Evolutionary conservation across 1,140 invertebrate genomes (phyloP), one percentile per base, ranked within the genome.

Genomic region (Drosophila repletoides): DNA sequence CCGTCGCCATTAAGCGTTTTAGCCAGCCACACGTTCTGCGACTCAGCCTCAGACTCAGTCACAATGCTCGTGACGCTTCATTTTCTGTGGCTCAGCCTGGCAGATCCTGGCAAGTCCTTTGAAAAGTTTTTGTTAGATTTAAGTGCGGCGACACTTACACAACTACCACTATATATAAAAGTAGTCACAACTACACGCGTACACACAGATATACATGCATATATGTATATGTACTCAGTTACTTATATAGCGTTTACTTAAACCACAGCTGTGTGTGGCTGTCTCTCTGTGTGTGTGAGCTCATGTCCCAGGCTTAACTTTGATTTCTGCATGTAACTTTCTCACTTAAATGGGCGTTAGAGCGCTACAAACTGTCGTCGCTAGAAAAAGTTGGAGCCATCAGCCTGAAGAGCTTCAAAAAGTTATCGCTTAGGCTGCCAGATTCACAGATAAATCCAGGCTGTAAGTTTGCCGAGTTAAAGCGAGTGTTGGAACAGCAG

Each of bases 271-370:
- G 41, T 46, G 21, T 22, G 31, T 22, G 45, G 24, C 19, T 46
- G 36, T 34, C 43, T 36, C 36, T 45, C 17, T 31, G 26, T 17
- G 3, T 41, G 22, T 36, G 40, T n/a, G 65, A 69, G 65, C 64
- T 70, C 65, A 59, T 65, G 59, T 59, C 34, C 10, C 48, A 21
- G 31, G 61, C 67, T 71, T 71, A 71, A 66, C 55, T 67, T 71
- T 67, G 68, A 71, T 74, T 71, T 71, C 52, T 65, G 26, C 64
- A 71, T 52, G 41, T 67, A 86, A 84, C 80, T 86, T 79, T 76
- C 53, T 52, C 80, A 79, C 79, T 86, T 86, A 79, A 86, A 86
- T 45, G 55, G 58, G 71, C 79, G 79, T 83, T 79, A 77, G 72
- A 58, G 51, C 63, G 59, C 40, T 80, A 77, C 67, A 56, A 22